Evolutionary conservation across 2,797 vertebrate species (phyloP), one percentile per base, ranked within the genome.

Genomic region (Phyllotis vaccarum): DNA sequence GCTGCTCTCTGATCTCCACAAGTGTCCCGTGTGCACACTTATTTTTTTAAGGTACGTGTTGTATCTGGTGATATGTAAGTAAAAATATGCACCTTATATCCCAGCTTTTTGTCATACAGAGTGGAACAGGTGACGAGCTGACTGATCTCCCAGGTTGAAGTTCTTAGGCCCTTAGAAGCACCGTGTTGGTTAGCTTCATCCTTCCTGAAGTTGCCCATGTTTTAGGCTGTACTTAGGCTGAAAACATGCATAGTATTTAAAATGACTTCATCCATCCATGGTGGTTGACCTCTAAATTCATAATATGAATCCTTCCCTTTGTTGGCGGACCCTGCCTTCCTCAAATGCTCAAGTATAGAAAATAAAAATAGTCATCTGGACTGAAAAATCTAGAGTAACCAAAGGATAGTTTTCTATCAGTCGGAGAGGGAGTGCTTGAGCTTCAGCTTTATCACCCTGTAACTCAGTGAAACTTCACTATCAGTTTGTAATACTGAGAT

Each of bases 11-110:
- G 52, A 72, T 31, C n/a, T 12, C 34, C 9, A 56, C 5, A 19
- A 24, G 22, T n/a, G 19, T 16, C 16, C 29, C 49, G 2, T 37
- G 24, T 10, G n/a, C 24, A 11, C 62, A 70, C n/a, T 79, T 52
- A 27, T 12, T 60, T 83, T 66, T 66, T 9, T 7, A 82, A 86
- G 49, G 31, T 46, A 66, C 46, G 82, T 16, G 31, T 66, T 66
- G 5, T 46, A 62, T 92, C 93, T 85, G 60, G 68, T 93, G 62
- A 75, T 82, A 29, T 82, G 2, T 60, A n/a, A 83, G n/a, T 96
- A 56, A 87, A 88, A 93, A 56, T 17, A 34, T 34, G n/a, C 68
- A 64, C 64, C 17, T 83, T 52, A 49, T 54, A 52, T 37, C 24
- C 81, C 14, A 56, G 9, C 54, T 62, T 14, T 78, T 29, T 43